Conservation (phyloP, 2,888 invertebrate species). For the Polydesmus complanatus region DNA sequence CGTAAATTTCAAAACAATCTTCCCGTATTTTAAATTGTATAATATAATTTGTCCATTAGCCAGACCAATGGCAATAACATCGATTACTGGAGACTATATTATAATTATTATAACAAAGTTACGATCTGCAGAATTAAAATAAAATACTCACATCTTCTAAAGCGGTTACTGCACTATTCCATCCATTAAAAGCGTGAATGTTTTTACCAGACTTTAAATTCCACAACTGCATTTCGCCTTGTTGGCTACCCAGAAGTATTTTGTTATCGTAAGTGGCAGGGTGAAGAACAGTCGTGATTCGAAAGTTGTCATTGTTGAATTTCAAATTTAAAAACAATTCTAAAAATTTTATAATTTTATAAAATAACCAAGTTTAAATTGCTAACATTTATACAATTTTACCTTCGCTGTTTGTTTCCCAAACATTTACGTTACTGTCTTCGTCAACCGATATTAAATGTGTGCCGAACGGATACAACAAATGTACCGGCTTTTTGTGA, state of each 20-base stretch:
- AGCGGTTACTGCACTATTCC: conserved; percentile 53
- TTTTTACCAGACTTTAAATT: conserved; percentile 65
- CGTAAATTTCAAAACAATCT: conserved; percentile 62
- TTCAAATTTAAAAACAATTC: conserved; percentile 30
- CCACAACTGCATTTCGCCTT: conserved; percentile 76
- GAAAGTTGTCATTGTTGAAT: conserved; percentile 48
- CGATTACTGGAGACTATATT: conserved; percentile 66
- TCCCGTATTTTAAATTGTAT: conserved; percentile 74
- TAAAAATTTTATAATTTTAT: conserved; percentile 22
- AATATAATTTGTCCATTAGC: conserved; percentile 65
- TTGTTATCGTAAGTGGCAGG: conserved; percentile 92
- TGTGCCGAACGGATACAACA: conserved; percentile 69
- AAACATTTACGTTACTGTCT: conserved; percentile 58
- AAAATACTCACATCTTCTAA: conserved; percentile 47
- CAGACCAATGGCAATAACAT: conserved; percentile 80
- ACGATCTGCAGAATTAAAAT: conserved; percentile 6
- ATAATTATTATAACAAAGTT: background rate
- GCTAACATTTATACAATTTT: conserved; percentile 24
- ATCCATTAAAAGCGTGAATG: conserved; percentile 61
- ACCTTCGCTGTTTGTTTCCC: conserved; percentile 65
- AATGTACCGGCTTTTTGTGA: conserved; percentile 55
- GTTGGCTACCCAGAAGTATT: conserved; percentile 68
- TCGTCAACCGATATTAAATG: conserved; percentile 76
- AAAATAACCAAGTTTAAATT: background rate
- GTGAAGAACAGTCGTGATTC: conserved; percentile 69